phyloP scores from a whole-genome alignment of 2,888 invertebrate genomes.

The Drosophila meridiana region DNA sequence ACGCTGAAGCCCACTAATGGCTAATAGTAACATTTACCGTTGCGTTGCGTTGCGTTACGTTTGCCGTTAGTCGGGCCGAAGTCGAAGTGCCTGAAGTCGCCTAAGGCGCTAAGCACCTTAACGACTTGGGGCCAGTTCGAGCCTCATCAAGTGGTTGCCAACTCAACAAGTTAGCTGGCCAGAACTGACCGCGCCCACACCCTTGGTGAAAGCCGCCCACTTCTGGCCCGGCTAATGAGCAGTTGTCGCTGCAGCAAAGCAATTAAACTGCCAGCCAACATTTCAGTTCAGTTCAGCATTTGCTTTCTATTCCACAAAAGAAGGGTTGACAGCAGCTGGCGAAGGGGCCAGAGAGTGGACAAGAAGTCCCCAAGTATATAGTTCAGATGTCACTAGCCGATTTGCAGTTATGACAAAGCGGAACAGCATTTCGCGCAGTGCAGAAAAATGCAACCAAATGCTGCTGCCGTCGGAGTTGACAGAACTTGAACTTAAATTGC shows the following conservation, averaged over 20 bases:
- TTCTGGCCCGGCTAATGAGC: constrained; percentile 62
- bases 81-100: constrained; percentile 34
- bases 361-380: constrained; percentile 32
- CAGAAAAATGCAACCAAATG: constrained; percentile 20
- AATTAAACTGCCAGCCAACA: constrained; percentile 71
- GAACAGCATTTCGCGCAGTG: constrained; percentile 13
- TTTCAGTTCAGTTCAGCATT: constrained; percentile 46
- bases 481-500: constrained; percentile 36
- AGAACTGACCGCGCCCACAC: not conserved
- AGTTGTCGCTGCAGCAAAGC: constrained; percentile 61
- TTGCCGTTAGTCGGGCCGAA: constrained; percentile 6
- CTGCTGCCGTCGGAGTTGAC: constrained; percentile 32
- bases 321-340: constrained; percentile 26
- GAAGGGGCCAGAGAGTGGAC: not conserved
- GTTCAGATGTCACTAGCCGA: constrained; percentile 65
- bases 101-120: constrained; percentile 74
- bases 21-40: constrained; percentile 40
- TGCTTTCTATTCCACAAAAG: constrained; percentile 29
- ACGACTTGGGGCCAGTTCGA: constrained; percentile 53
- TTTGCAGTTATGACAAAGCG: constrained; percentile 42
- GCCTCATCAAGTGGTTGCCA: constrained; percentile 48
- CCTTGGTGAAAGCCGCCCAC: not conserved
- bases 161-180: constrained; percentile 57
- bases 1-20: constrained; percentile 69
- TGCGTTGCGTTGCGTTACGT: constrained; percentile 7